Base-by-base conservation (phyloP, 2,113 vertebrate species). In the Pristiophorus japonicus region DNA sequence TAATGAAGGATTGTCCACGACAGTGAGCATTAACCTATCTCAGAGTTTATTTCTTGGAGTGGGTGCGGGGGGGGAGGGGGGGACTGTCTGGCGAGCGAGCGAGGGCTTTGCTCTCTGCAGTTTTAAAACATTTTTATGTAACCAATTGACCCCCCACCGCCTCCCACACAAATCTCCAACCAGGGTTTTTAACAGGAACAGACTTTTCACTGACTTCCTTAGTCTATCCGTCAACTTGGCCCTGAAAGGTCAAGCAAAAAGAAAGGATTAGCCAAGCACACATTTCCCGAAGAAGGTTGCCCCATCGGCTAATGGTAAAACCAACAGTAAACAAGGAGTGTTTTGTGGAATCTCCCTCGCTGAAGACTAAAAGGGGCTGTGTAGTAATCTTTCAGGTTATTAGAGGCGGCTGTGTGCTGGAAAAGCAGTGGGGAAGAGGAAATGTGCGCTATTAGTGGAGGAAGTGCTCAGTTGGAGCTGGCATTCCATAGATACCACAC, bases 401-500 rank as follows among this genome's bases (percentile, higher is more conserved):
- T 47, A 66, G 38, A 22, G 20, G 8, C n/a, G 42, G 66, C 42
- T 94, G 93, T 70, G 93, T 34, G 93, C 66, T 30, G 93, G 66
- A 12, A 30, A 70, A 67, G 24, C 65, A 70, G 93, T 34, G 65
- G 45, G 93, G 66, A 94, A 73, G 65, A 94, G 93, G 93, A 94
- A 94, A 70, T 70, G 93, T 94, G 93, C 4, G 4, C 93, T 51
- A 94, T 94, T 94, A 94, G 66, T 70, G 93, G 66, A 94, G 93
- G 93, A 73, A 94, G 38, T 47, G 66, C 65, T 94, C 93, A 94
- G 65, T 45, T 27, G 66, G 65, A 42, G 42, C 45, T 73, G 5
- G 30, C 93, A 94, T 94, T 94, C 93, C 93, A 70, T 3, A 22
- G 93, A 94, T 94, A 94, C 93, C 93, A 94, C 93, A 94, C 93